phyloP scores from a whole-genome alignment of 2,888 invertebrate species.

The Nemotelus pantherinus region DNA sequence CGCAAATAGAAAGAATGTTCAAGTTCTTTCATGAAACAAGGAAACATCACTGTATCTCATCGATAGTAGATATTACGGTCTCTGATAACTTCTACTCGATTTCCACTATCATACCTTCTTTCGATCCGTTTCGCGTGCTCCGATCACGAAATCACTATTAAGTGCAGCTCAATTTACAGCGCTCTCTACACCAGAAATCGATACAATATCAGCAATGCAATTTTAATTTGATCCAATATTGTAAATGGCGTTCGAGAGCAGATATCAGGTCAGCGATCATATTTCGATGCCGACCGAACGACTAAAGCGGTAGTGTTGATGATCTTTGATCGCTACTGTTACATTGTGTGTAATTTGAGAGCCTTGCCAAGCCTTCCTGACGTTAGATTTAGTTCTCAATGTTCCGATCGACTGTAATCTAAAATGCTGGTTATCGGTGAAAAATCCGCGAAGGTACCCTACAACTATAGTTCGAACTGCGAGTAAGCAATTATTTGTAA shows the following conservation, averaged over 20 bases:
- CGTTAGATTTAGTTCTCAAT: no score
- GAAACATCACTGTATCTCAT: not conserved
- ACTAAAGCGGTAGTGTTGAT: constrained; percentile 28
- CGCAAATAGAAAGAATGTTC: not conserved
- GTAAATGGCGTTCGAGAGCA: constrained; percentile 22
- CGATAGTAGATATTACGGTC: no score
- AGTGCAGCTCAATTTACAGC: not conserved
- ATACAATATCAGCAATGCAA: constrained; percentile 28
- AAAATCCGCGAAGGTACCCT: not conserved
- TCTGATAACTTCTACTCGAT: no score
- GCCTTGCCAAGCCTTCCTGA: not conserved
- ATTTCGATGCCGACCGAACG: constrained; percentile 26
- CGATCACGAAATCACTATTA: constrained; percentile 25
- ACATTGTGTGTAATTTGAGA: not conserved
- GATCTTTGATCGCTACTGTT: constrained; percentile 44
- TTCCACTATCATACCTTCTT: no score
- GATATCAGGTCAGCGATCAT: constrained; percentile 29
- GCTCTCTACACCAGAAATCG: not conserved
- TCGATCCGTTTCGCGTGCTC: constrained; percentile 10
- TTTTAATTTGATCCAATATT: constrained; percentile 42
- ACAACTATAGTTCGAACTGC: not conserved
- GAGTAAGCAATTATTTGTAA: constrained; percentile 41
- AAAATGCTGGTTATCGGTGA: not conserved
- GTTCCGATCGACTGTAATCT: not conserved
- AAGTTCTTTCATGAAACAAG: not conserved